These are phyloP conservation scores for Hirudo medicinalis DNA, from an alignment of 1,140 invertebrate genomes.

Conservation along the genomic window DNA sequence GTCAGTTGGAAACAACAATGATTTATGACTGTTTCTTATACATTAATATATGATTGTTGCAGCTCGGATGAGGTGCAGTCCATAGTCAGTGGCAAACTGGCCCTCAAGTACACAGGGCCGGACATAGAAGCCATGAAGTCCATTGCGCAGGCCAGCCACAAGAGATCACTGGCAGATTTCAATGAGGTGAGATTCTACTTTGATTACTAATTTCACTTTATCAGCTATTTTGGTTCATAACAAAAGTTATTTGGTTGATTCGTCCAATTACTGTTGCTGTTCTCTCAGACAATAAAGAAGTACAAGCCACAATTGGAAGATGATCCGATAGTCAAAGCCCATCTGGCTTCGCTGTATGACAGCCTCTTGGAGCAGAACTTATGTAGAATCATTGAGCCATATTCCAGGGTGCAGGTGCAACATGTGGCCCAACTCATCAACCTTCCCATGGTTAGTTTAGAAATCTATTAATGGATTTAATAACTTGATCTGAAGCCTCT, in stretches of 20 bases:
- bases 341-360: slow-evolving; percentile 90
- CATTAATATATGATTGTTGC: slow-evolving; percentile 25
- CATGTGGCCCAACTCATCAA: slow-evolving; percentile 75
- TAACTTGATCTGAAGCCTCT: too few species aligned
- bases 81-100: slow-evolving; percentile 88
- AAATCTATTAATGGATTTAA: not conserved
- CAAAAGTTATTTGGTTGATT: too few species aligned
- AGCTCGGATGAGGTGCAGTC: slow-evolving; percentile 85
- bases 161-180: slow-evolving; percentile 89
- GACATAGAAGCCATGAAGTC: slow-evolving; percentile 96
- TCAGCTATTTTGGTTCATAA: too few species aligned
- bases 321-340: slow-evolving; percentile 88
- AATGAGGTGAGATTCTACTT: slow-evolving; percentile 45
- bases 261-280: not conserved
- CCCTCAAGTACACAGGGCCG: slow-evolving; percentile 82
- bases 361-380: slow-evolving; percentile 98
- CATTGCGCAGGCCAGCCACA: slow-evolving; percentile 86
- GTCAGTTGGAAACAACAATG: slow-evolving; percentile 35
- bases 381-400: slow-evolving; percentile 95
- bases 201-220: not conserved
- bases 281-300: slow-evolving; percentile 55
- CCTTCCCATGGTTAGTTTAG: slow-evolving; percentile 47
- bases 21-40: slow-evolving; percentile 16
- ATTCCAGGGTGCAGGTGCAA: slow-evolving; percentile 79
- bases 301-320: slow-evolving; percentile 82